phyloP scores from a whole-genome alignment of 92 coral and sea anemone species.

The Pocillopora grandis region DNA sequence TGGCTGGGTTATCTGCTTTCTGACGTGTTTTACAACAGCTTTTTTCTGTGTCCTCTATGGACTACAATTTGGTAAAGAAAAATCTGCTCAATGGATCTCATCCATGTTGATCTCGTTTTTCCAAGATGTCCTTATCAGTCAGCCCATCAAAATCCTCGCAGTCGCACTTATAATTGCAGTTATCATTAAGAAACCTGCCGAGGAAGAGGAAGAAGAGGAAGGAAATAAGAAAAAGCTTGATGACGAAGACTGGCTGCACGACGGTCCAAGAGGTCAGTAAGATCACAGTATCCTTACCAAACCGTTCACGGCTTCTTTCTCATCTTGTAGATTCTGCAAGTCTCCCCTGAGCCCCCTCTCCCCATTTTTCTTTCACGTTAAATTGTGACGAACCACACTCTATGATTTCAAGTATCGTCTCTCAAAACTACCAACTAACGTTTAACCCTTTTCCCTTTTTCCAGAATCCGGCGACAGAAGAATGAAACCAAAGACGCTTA shows the following conservation, averaged over 20 bases:
- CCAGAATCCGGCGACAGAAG: conserved; percentile 51
- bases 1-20: conserved; percentile 78
- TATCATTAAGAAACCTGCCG: conserved; percentile 90
- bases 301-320: no score
- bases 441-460: not conserved
- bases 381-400: not conserved
- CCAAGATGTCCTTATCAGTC: conserved; percentile 92
- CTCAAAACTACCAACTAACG: not conserved
- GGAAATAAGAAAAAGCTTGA: conserved; percentile 69
- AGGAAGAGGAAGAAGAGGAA: conserved; percentile 80
- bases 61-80: conserved; percentile 90
- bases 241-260: conserved; percentile 83
- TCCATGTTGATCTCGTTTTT: conserved; percentile 91
- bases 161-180: conserved; percentile 89
- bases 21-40: conserved; percentile 75
- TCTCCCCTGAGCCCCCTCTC: not conserved
- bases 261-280: conserved; percentile 40
- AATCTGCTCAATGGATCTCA: conserved; percentile 89
- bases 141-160: conserved; percentile 88
- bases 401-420: no score
- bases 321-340: no score
- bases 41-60: conserved; percentile 94
- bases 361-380: not conserved
- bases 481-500: conserved; percentile 65
- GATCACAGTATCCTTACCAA: not conserved